Evolutionary conservation across 2,888 invertebrate species (phyloP), one percentile per base, ranked within the genome.

Genomic region (Dichetophora obliterata): DNA sequence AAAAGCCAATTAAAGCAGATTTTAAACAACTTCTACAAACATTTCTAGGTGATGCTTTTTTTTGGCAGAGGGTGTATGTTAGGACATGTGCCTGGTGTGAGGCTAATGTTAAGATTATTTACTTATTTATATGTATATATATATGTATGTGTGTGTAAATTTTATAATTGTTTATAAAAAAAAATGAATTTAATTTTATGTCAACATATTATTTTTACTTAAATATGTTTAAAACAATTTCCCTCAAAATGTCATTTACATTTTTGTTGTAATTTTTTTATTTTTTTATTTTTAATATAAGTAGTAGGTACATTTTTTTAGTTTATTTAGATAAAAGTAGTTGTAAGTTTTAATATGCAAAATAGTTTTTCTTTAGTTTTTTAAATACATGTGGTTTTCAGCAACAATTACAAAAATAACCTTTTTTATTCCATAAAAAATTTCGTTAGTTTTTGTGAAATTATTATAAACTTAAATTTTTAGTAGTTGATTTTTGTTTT

Each of bases 221-320:
- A 24, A 27, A 27, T 59, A 48, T 61, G 57, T 73, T 57, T 73
- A 6, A 50, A 59, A 73, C 73, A 73, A 73, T 43, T 73, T 73
- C 73, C 73, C 73, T 50, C 48, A 61, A 73, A 73, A 59, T 73
- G 73, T 73, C 63, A 50, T 63, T 24, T 61, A 31, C 48, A 68
- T 68, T 66, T 48, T n/a, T n/a, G n/a, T n/a, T n/a, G n/a, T n/a
- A n/a, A n/a, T n/a, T n/a, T n/a, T n/a, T 19, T 19, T 63, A n/a
- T 5, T 63, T 31, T 34, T 34, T 31, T 31, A 8, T 31, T 31
- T 31, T 31, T 4, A 61, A 14, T 61, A n/a, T n/a, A n/a, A n/a
- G 27, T 61, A 24, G 9, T 31, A 63, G 48, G 68, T 68, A 50
- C 68, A 27, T 68, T 14, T 48, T 14, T 22, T 19, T 50, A 27